phyloP scores from a whole-genome alignment of 2,797 vertebrate species.

The Arremon aurantiirostris region DNA sequence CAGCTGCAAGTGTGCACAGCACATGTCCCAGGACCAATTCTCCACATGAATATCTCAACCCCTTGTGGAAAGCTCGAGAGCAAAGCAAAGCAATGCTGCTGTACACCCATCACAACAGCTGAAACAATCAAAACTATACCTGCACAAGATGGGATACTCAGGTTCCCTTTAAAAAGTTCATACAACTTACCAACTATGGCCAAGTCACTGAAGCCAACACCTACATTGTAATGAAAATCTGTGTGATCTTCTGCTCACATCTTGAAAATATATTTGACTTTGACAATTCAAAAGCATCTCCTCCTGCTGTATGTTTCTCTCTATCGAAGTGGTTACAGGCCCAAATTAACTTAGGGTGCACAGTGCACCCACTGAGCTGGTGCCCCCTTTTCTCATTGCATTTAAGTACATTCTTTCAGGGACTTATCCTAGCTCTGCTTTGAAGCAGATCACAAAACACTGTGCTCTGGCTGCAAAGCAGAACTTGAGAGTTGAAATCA shows the following conservation, averaged over 20 bases:
- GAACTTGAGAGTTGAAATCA: background rate
- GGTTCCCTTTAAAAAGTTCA: background rate
- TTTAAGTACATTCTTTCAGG: background rate
- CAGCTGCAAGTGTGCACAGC: background rate
- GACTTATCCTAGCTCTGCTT: background rate
- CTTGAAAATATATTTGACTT: background rate
- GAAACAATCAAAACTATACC: background rate
- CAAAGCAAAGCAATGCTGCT: background rate
- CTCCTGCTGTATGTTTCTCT: background rate
- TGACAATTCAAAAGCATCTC: background rate
- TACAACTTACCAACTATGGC: background rate
- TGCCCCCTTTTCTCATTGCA: background rate
- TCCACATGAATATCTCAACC: background rate
- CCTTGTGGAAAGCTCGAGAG: background rate
- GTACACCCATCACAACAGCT: background rate
- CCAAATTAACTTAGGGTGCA: background rate
- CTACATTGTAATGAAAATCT: background rate
- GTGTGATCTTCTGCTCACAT: background rate
- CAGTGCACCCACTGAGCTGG: background rate
- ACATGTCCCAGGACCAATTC: background rate
- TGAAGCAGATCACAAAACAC: background rate
- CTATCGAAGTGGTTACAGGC: background rate
- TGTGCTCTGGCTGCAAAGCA: background rate
- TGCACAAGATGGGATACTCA: background rate
- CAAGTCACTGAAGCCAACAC: background rate